Percentiles rank a stretch among this genome's conserved stretches.
Evolutionary conservation across 2,888 invertebrate genomes (phyloP).

Genomic region (Cheilosia soror): DNA sequence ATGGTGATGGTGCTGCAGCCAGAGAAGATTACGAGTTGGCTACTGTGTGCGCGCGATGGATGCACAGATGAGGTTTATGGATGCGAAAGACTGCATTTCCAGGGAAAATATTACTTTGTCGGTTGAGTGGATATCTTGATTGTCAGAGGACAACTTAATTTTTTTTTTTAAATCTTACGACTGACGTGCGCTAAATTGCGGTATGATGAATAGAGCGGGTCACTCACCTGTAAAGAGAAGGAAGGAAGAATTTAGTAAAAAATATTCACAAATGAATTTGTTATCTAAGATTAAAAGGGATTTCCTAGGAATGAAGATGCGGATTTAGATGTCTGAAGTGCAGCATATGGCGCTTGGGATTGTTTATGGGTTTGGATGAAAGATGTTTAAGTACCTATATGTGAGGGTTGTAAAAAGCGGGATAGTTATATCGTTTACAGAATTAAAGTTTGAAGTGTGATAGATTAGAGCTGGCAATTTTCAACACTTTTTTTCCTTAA

Average conservation of each 20-base stretch:
- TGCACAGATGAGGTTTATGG: slow-evolving; percentile 49
- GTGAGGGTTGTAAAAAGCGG: too few relatives aligned
- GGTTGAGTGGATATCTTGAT: slow-evolving; percentile 63
- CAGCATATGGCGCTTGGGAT: too few relatives aligned
- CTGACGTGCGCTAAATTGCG: slow-evolving; percentile 33
- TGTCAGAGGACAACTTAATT: slow-evolving; percentile 54
- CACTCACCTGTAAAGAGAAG: slow-evolving; percentile 66
- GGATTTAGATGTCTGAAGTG: too few relatives aligned
- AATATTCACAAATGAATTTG: slow-evolving; percentile 2
- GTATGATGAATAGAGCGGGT: slow-evolving; percentile 46
- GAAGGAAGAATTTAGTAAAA: slow-evolving; percentile 9
- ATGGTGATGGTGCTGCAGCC: slow-evolving; percentile 24
- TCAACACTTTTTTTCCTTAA: too few relatives aligned
- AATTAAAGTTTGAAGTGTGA: too few relatives aligned
- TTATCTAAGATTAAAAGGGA: slow-evolving; percentile 14
- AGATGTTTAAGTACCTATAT: too few relatives aligned
- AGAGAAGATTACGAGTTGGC: slow-evolving; percentile 5
- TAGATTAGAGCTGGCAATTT: too few relatives aligned
- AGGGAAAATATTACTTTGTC: slow-evolving; percentile 65
- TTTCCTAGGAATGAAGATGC: background rate
- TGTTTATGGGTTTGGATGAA: too few relatives aligned
- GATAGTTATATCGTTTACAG: too few relatives aligned
- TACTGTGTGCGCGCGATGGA: slow-evolving; percentile 11
- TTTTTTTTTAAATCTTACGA: slow-evolving; percentile 56
- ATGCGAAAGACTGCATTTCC: slow-evolving; percentile 60